Evolutionary conservation across 2,113 vertebrate genomes (phyloP).

Genomic region (Ivindomyrus marchei): DNA sequence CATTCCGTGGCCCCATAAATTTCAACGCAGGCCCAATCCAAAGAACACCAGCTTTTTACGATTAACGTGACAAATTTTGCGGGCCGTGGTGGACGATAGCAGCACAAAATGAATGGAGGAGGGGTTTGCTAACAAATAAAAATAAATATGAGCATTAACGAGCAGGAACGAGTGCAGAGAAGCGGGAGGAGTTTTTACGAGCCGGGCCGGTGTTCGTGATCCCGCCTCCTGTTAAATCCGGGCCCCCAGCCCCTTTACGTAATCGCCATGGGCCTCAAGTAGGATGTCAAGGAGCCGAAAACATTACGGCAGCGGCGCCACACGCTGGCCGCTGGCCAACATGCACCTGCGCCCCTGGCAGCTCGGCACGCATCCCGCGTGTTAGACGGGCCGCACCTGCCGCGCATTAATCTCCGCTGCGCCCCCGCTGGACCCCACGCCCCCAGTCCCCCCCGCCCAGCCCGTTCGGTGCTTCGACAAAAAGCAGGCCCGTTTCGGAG

Average conservation of each 20-base stretch:
- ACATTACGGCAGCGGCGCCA: slow-evolving; percentile 38
- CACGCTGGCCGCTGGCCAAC: slow-evolving; percentile 43
- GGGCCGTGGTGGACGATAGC: not conserved
- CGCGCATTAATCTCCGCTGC: slow-evolving; percentile 46
- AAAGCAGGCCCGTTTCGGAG: not conserved
- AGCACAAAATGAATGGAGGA: slow-evolving; percentile 17
- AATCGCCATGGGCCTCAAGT: slow-evolving; percentile 36
- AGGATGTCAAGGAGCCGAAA: slow-evolving; percentile 44
- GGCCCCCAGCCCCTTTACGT: slow-evolving; percentile 36
- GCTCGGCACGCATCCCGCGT: slow-evolving; percentile 40
- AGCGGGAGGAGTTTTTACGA: slow-evolving; percentile 44
- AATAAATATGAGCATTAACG: slow-evolving; percentile 46
- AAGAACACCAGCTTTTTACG: slow-evolving; percentile 53
- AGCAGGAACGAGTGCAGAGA: slow-evolving; percentile 31
- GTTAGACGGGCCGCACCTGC: slow-evolving; percentile 58
- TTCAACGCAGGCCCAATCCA: slow-evolving; percentile 50
- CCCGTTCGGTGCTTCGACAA: not conserved
- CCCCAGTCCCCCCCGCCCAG: not conserved
- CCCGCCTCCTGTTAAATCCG: slow-evolving; percentile 34
- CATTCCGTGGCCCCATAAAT: slow-evolving; percentile 49
- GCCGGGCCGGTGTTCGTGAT: slow-evolving; percentile 35
- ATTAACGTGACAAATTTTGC: slow-evolving; percentile 51
- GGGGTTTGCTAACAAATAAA: not conserved
- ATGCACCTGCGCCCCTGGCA: slow-evolving; percentile 59
- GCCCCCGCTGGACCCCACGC: not conserved